Evolutionary conservation across 1,140 invertebrate species (phyloP).

Genomic region (Anagrus nilaparvatae): DNA sequence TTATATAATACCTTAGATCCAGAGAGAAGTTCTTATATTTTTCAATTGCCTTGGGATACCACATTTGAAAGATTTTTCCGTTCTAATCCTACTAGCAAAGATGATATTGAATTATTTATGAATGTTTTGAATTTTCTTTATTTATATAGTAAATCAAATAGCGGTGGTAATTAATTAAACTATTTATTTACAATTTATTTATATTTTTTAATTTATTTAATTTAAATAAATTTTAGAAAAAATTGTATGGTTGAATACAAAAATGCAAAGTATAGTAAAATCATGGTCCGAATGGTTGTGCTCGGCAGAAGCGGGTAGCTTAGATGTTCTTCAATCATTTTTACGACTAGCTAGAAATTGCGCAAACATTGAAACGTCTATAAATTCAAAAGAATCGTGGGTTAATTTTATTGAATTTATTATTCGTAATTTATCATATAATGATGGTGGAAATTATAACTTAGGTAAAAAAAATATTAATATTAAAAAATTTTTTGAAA

Average conservation of each 20-base stretch:
- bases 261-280: conserved; percentile 31
- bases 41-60: conserved; percentile 47
- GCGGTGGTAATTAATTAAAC: conserved; percentile 19
- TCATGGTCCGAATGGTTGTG: conserved; percentile 28
- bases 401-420: conserved; percentile 30
- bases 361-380: conserved; percentile 21
- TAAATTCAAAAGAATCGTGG: conserved; percentile 22
- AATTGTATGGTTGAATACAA: conserved; percentile 23
- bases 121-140: conserved; percentile 47
- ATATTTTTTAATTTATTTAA: background rate
- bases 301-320: conserved; percentile 24
- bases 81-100: conserved; percentile 46
- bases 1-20: conserved; percentile 24
- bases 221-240: conserved; percentile 15
- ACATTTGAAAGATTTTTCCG: conserved; percentile 47
- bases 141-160: conserved; percentile 31
- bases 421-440: conserved; percentile 29
- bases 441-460: conserved; percentile 43
- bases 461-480: conserved; percentile 32
- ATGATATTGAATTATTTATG: conserved; percentile 48
- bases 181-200: background rate
- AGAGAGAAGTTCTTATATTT: conserved; percentile 32
- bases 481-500: conserved; percentile 1
- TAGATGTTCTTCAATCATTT: conserved; percentile 31
- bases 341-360: conserved; percentile 30